Evolutionary conservation across 2,797 vertebrate genomes (phyloP), one percentile per base, ranked within the genome.

Genomic region (Poeciliopsis paucimaculata): DNA sequence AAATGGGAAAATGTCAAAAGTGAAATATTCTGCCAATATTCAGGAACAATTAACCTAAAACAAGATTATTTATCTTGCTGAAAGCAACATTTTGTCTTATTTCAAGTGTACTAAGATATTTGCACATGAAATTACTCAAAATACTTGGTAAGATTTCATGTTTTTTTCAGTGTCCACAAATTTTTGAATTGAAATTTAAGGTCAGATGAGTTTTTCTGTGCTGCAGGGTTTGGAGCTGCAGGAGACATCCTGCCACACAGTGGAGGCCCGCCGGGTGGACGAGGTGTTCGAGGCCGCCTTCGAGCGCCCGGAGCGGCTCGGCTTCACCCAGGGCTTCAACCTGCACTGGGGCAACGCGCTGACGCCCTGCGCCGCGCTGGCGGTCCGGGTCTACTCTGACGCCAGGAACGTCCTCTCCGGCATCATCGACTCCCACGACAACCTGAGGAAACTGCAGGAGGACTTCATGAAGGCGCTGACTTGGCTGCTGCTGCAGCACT

Each of bases 241-340:
- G 92, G 98, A 99, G 93, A 99, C 98, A 0, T 99, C 98, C 9
- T 99, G 98, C 90, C 98, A 99, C 86, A 97, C 98, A 4, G 97
- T 97, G 79, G 98, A 99, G 95, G 98, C 98, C 20, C 96, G 96
- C 78, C 95, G 96, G 86, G 97, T 99, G 76, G 98, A 99, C 75
- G 98, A 99, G 92, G 96, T 99, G 78, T 99, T 99, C 78, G 97
- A 97, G 92, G 95, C 92, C 45, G 97, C 97, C 10, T 98, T 99
- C 43, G 96, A 97, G 84, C 95, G 95, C 10, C 95, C 97, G 0
- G 97, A 98, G 82, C 89, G 84, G 41, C 79, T 94, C 0, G 95
- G 95, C 53, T 93, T 95, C 85, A 82, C 93, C 39, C 94, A 95
- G 78, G 95, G 96, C 62, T 91, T 97, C 18, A 99, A 99, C 91